Conservation (phyloP, 1,140 invertebrate genomes). For the Drosophila chauvacae region DNA sequence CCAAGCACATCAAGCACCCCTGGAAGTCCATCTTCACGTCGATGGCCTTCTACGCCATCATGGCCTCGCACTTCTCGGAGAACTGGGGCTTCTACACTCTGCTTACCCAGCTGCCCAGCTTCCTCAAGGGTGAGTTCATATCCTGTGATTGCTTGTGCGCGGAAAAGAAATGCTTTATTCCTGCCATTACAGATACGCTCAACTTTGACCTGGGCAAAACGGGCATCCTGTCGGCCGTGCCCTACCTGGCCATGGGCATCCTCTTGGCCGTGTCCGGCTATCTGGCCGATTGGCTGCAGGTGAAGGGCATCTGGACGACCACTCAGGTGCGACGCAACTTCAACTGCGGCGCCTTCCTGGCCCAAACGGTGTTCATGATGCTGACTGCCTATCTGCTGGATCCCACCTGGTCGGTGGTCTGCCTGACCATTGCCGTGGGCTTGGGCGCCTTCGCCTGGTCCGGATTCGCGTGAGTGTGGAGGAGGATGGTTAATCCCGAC, state of each 20-base stretch:
- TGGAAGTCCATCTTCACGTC: slow-evolving; percentile 93
- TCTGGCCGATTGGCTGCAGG: slow-evolving; percentile 91
- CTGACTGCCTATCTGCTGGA: slow-evolving; percentile 89
- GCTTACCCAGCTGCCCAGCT: slow-evolving; percentile 95
- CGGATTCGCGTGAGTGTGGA: slow-evolving; percentile 89
- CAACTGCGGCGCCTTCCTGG: slow-evolving; percentile 91
- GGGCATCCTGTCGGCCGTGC: slow-evolving; percentile 92
- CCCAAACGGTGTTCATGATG: slow-evolving; percentile 93
- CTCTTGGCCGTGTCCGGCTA: slow-evolving; percentile 91
- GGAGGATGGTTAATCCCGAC: not conserved
- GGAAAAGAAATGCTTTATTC: not conserved
- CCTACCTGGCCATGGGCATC: slow-evolving; percentile 94
- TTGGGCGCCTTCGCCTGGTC: slow-evolving; percentile 95
- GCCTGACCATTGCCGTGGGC: slow-evolving; percentile 93
- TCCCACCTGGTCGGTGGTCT: slow-evolving; percentile 88
- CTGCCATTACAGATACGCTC: slow-evolving; percentile 87
- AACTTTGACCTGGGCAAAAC: slow-evolving; percentile 90
- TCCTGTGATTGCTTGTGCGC: not conserved
- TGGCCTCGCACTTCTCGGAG: slow-evolving; percentile 95
- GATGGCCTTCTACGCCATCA: slow-evolving; percentile 94
- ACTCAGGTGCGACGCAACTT: slow-evolving; percentile 91
- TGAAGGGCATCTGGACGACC: slow-evolving; percentile 88
- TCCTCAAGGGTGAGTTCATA: slow-evolving; percentile 90
- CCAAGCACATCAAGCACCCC: slow-evolving; percentile 87
- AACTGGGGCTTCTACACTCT: slow-evolving; percentile 98